Base-by-base conservation (phyloP, 2,888 invertebrate genomes). In the Agrilus cyanescens region DNA sequence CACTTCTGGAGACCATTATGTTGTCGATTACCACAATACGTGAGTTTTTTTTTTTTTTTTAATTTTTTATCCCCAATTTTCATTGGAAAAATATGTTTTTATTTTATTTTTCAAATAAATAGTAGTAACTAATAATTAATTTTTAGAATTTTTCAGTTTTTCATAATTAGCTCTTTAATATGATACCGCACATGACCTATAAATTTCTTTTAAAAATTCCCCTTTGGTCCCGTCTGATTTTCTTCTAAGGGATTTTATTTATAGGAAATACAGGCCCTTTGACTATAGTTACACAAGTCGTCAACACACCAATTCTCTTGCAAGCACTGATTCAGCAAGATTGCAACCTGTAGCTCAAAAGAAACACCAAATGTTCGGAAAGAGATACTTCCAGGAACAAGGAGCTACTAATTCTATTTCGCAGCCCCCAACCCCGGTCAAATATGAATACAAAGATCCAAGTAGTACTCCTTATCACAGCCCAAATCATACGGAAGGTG, bases 291-390 rank as follows among this genome's bases (percentile, higher is more conserved):
- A 80, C 57, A 75, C 73, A 32, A 67, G 73, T 62, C 18, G 73
- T 59, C 53, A 78, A 63, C 50, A 66, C 65, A n/a, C 57, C 13
- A 65, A 67, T 49, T 64, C 61, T 41, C 59, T 59, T 16, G 59
- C 58, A 31, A 59, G 64, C 31, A 61, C 70, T 25, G 75, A 75
- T 51, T 62, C 68, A 12, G 68, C 71, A 3, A 69, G 77, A 31
- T 71, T 76, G 51, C 78, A 78, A 29, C 74, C 76, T 10, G 81
- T 82, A 35, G 83, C 84, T 0, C 89, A 90, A 66, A 91, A 91
- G 70, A 91, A 91, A 63, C 89, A 90, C 61, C 90, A 90, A 57
- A 83, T 91, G 82, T 91, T 87, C 60, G 91, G 89, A 6, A 89
- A 90, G 63, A 69, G 90, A 53, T 86, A 83, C 66, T 82, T 86